A percentile compares a stretch with the other conserved stretches of the same genome.
Evolutionary conservation across 2,113 vertebrate genomes (phyloP).

Genomic region (Dolichotis patagonum): DNA sequence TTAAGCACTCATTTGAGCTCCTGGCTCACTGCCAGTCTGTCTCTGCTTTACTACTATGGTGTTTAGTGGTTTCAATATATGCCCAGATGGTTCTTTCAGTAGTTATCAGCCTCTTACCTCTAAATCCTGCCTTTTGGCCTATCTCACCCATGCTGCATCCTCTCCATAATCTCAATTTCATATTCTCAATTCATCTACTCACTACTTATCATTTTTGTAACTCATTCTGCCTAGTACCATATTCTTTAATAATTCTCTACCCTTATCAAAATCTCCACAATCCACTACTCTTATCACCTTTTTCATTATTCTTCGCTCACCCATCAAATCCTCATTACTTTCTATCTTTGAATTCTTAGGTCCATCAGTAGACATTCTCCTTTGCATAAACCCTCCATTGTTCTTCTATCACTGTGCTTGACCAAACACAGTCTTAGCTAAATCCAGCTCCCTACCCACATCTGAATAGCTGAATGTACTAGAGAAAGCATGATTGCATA

Average conservation of each 20-base stretch:
- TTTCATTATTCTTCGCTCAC: background rate
- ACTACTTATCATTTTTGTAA: background rate
- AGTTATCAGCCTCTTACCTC: background rate
- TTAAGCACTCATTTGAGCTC: background rate
- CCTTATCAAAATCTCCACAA: background rate
- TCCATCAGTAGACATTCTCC: background rate
- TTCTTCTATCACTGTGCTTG: background rate
- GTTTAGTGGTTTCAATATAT: slow-evolving; percentile 7
- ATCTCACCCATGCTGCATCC: background rate
- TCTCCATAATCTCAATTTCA: background rate
- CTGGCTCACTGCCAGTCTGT: background rate
- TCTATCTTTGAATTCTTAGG: background rate
- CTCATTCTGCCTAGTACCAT: background rate
- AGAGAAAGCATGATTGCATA: background rate
- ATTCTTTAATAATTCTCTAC: background rate
- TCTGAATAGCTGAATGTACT: background rate
- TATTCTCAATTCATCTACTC: background rate
- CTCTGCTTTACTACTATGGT: background rate
- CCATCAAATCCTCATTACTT: background rate
- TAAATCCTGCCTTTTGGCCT: background rate
- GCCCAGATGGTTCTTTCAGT: background rate
- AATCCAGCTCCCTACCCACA: background rate
- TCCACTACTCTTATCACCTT: background rate
- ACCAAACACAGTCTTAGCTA: background rate
- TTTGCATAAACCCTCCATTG: background rate